A percentile compares a stretch with the other conserved stretches of the same genome.
phyloP scores from a whole-genome alignment of 2,888 invertebrate species.

The Coenonympha glycerion region DNA sequence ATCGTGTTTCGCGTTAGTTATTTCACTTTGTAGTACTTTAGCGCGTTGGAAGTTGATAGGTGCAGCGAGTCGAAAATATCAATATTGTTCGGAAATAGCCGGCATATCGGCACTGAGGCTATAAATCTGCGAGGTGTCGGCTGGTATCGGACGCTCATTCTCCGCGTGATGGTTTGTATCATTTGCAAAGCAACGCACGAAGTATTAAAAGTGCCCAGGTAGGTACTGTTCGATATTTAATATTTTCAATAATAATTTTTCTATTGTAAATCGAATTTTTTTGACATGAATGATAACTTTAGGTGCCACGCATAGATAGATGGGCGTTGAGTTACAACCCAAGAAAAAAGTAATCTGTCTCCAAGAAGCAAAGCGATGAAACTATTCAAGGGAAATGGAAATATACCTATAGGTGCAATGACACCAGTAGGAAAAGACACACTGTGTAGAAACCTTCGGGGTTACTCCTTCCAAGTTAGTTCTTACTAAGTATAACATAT shows the following conservation, averaged over 20 bases:
- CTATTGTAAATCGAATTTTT: too few species aligned
- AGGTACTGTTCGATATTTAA: conserved; percentile 17
- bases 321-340: too few species aligned
- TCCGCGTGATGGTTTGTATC: conserved; percentile 70
- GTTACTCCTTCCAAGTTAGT: too few species aligned
- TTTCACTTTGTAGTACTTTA: conserved; percentile 59
- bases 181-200: conserved; percentile 69
- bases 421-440: too few species aligned
- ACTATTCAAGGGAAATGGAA: too few species aligned
- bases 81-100: conserved; percentile 65
- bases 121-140: conserved; percentile 72
- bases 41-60: conserved; percentile 64
- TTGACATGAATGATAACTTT: too few species aligned
- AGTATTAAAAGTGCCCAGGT: conserved; percentile 57
- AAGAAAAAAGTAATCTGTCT: too few species aligned
- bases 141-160: conserved; percentile 64
- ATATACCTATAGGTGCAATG: too few species aligned
- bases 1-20: conserved; percentile 43
- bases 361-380: too few species aligned
- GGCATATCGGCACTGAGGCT: conserved; percentile 49
- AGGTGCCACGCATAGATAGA: too few species aligned
- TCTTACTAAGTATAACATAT: too few species aligned
- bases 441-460: too few species aligned
- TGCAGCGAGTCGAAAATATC: conserved; percentile 62
- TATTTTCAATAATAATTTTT: background rate